phyloP scores from a whole-genome alignment of 2,888 invertebrate genomes.

The Nycteola revayana region DNA sequence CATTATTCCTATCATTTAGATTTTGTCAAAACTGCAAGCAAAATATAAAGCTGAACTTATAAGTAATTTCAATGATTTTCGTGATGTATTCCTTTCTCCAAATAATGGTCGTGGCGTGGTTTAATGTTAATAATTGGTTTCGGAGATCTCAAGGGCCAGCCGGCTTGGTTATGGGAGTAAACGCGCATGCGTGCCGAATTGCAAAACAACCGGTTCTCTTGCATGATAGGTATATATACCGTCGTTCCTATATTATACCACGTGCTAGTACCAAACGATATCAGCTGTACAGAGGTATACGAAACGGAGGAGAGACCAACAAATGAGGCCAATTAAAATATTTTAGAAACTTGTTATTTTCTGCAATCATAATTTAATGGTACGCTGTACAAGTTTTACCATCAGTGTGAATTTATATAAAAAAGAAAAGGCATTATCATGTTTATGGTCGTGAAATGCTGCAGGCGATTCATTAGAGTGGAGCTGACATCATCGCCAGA shows the following conservation, averaged over 20 bases:
- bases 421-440: too few species aligned
- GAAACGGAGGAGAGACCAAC: conserved; percentile 28
- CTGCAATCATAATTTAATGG: too few species aligned
- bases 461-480: conserved; percentile 64
- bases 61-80: conserved; percentile 66
- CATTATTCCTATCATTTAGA: conserved; percentile 40
- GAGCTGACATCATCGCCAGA: conserved; percentile 77
- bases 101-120: conserved; percentile 56
- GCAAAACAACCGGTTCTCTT: conserved; percentile 61
- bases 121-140: conserved; percentile 67
- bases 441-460: conserved; percentile 59
- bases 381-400: too few species aligned
- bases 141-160: conserved; percentile 45
- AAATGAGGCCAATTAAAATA: conserved; percentile 33
- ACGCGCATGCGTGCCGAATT: conserved; percentile 59
- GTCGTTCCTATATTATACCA: conserved; percentile 55
- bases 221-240: conserved; percentile 45
- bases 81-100: conserved; percentile 59
- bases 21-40: conserved; percentile 35
- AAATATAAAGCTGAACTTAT: conserved; percentile 35
- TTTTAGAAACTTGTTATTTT: conserved; percentile 29
- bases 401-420: too few species aligned
- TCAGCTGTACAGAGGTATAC: conserved; percentile 31
- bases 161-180: conserved; percentile 46
- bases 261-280: conserved; percentile 26